Evolutionary conservation across 1,140 invertebrate genomes (phyloP).

Genomic region (Caerostris extrusa): DNA sequence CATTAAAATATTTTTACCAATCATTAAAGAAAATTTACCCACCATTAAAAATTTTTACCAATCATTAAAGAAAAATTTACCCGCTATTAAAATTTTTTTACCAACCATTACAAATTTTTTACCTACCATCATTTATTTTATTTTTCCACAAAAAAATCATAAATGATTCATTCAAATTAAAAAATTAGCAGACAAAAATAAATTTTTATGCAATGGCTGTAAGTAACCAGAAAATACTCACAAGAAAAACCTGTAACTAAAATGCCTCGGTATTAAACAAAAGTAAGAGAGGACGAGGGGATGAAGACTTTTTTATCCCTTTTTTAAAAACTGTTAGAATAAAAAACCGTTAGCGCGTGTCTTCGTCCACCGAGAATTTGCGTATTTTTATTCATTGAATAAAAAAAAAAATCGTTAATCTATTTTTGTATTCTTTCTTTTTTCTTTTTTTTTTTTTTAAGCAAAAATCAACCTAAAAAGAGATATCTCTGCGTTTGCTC

Average conservation of each 20-base stretch:
- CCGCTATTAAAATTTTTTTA: too few relatives aligned
- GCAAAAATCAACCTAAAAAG: slow-evolving; percentile 53
- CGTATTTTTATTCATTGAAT: slow-evolving; percentile 44
- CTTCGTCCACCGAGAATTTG: slow-evolving; percentile 60
- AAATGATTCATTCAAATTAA: background rate
- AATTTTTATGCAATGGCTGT: background rate
- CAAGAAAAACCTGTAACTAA: slow-evolving; percentile 54
- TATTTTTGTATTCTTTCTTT: slow-evolving; percentile 73
- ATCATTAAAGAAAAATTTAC: too few relatives aligned
- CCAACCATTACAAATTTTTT: too few relatives aligned
- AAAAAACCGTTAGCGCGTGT: slow-evolving; percentile 42
- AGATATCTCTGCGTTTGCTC: slow-evolving; percentile 40
- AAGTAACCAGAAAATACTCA: background rate
- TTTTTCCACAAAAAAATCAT: background rate
- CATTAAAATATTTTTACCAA: too few relatives aligned
- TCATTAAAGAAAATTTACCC: too few relatives aligned
- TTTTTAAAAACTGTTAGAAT: slow-evolving; percentile 24
- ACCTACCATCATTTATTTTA: too few relatives aligned
- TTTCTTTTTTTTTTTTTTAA: slow-evolving; percentile 54
- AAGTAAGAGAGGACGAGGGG: background rate
- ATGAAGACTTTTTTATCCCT: background rate
- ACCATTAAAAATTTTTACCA: too few relatives aligned
- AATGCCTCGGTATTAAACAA: slow-evolving; percentile 22
- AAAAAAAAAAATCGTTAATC: slow-evolving; percentile 67
- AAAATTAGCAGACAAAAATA: background rate